Evolutionary conservation across 2,113 vertebrate genomes (phyloP), one percentile per base, ranked within the genome.

Genomic region (Burhinus oedicnemus): DNA sequence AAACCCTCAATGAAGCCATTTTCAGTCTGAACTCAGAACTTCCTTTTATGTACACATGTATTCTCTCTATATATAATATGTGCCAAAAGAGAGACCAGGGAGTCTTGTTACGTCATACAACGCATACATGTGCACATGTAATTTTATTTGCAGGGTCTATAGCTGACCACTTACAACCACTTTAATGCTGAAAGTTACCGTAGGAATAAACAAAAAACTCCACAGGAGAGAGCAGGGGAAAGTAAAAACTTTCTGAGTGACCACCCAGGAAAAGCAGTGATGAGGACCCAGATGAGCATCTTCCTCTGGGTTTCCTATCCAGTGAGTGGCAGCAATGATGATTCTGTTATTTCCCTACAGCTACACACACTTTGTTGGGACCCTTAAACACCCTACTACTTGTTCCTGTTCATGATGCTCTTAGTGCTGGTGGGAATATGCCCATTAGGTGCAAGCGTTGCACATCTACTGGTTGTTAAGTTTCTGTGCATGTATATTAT

Each of bases 261-360:
- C 12, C 1, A 4, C 20, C 4, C 9, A 45, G 49, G 54, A 83
- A 60, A 18, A 42, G 26, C 58, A 61, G 34, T 19, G 22, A 25
- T 36, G 52, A 23, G 25, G 25, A 72, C 6, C 2, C 57, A 75
- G 32, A 40, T 22, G 17, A 65, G 18, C 52, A 34, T 47, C 22
- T 11, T 72, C 18, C 17, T 71, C 55, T 71, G 47, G 17, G 32
- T 62, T 32, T 83, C 30, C 54, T 57, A 7, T 15, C 27, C 36
- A 62, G 25, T 11, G 29, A 25, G 32, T 32, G 17, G 36, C 19
- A 79, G 22, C 0, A 0, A 65, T 12, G 30, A 21, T 6, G 38
- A 49, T 7, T 29, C 9, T 65, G 12, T 51, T 55, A 52, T 25
- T 79, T 83, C 11, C 26, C 47, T 42, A 40, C 34, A 74, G 38